These are phyloP conservation scores for Gymnocephalus cernua DNA, from an alignment of 2,113 vertebrate genomes.

Conservation along the genomic window DNA sequence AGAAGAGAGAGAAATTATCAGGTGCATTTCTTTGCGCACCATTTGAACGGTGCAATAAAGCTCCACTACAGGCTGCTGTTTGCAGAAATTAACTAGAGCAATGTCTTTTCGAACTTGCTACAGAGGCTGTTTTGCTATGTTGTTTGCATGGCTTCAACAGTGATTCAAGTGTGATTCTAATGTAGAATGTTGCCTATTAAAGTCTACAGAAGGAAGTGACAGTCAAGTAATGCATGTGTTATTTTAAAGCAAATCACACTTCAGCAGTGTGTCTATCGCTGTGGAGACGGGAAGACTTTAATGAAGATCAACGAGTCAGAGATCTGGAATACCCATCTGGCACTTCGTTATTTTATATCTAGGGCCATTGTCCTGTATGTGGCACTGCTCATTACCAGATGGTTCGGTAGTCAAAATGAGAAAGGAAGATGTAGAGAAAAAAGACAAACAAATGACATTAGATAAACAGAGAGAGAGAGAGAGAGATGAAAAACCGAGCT, in stretches of 20 bases:
- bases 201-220: background rate
- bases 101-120: conserved; percentile 18
- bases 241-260: conserved; percentile 59
- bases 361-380: conserved; percentile 62
- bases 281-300: conserved; percentile 59
- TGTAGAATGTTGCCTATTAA: background rate
- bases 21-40: conserved; percentile 42
- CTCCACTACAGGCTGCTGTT: conserved; percentile 44
- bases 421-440: conserved; percentile 39
- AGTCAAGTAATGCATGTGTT: conserved; percentile 29
- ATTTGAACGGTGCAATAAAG: conserved; percentile 51
- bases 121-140: background rate
- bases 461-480: conserved; percentile 12
- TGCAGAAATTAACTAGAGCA: conserved; percentile 37
- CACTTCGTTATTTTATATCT: conserved; percentile 56
- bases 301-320: conserved; percentile 75
- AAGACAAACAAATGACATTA: conserved; percentile 42
- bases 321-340: conserved; percentile 62
- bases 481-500: conserved; percentile 19
- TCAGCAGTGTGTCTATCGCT: conserved; percentile 25
- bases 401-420: conserved; percentile 49
- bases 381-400: conserved; percentile 68
- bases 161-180: background rate
- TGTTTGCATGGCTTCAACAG: background rate
- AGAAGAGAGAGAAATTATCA: conserved; percentile 52